Evolutionary conservation across 2,888 invertebrate species (phyloP).

Genomic region (Metellina segmentata): DNA sequence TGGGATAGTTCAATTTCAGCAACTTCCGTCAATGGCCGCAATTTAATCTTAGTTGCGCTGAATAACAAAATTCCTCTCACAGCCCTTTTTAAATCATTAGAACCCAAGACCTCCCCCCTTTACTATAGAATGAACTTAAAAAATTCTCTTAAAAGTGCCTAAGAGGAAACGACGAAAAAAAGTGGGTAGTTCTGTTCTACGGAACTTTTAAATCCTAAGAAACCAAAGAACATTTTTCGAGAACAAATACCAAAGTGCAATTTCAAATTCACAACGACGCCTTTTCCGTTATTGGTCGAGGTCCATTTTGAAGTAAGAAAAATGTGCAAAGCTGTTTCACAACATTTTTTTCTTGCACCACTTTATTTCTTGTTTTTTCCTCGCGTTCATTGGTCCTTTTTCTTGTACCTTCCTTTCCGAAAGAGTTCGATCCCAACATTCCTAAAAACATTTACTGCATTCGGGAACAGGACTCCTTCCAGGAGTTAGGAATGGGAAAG

Average conservation of each 20-base stretch:
- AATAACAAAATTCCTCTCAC: no score
- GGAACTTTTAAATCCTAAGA: background rate
- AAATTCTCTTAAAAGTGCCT: no score
- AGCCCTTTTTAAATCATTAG: no score
- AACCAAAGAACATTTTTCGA: slow-evolving; percentile 14
- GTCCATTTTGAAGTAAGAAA: slow-evolving; percentile 52
- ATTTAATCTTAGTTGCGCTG: no score
- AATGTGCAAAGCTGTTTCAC: slow-evolving; percentile 33
- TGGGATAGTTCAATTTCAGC: no score
- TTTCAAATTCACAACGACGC: slow-evolving; percentile 31
- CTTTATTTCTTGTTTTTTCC: background rate
- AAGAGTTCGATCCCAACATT: slow-evolving; percentile 16
- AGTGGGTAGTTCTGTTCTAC: background rate
- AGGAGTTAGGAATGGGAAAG: background rate
- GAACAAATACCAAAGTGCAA: slow-evolving; percentile 35
- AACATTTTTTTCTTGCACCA: slow-evolving; percentile 4
- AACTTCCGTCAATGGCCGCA: no score
- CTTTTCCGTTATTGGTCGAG: slow-evolving; percentile 31
- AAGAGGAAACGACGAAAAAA: background rate
- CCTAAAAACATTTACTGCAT: slow-evolving; percentile 58
- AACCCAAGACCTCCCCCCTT: no score
- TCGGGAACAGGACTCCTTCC: slow-evolving; percentile 31
- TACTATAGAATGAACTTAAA: no score
- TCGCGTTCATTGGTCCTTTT: slow-evolving; percentile 1
- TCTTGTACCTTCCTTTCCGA: background rate